Evolutionary conservation across 1,140 invertebrate genomes (phyloP), one percentile per base, ranked within the genome.

Genomic region (Bombus sibiricus): DNA sequence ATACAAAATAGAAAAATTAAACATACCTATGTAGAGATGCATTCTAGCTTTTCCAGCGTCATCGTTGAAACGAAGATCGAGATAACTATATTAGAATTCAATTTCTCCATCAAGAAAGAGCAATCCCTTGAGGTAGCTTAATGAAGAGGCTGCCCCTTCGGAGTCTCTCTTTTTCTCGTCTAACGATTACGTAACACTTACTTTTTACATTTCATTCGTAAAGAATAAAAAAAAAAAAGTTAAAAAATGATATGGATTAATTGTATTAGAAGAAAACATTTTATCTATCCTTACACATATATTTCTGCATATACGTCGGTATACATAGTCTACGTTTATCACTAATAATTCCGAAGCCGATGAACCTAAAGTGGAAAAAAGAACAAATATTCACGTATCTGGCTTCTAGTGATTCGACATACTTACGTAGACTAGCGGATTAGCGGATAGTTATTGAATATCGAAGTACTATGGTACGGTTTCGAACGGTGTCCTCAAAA

Each of bases 71-170:
- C 47, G 59, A 83, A 83, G 71, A 53, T 32, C 41, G 28, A 59
- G 80, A 53, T 88, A 93, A 92, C 89, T 68, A 69, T 89, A 86
- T 93, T 92, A 92, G 86, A 87, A 92, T 89, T 92, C 93, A 92
- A 93, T 93, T 88, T 92, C 92, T 90, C 81, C 87, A 81, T 79
- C 88, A 86, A 89, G 90, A 91, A 92, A 92, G 90, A 91, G 85
- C 88, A 89, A 92, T 81, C 85, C 81, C 71, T 72, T 57, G 82
- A 81, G 86, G 80, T 83, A 73, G 53, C 75, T 86, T 73, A 83
- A 92, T 87, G 72, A 37, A 37, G 81, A 83, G 41, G 59, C 34
- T 62, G 43, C 25, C 62, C 71, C 2, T 79, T 83, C 53, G 62
- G 22, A 37, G 3, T 18, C n/a, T 73, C 22, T 12, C 39, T 53